Conservation (phyloP, 2,113 vertebrate genomes). For the Centrocercus urophasianus region DNA sequence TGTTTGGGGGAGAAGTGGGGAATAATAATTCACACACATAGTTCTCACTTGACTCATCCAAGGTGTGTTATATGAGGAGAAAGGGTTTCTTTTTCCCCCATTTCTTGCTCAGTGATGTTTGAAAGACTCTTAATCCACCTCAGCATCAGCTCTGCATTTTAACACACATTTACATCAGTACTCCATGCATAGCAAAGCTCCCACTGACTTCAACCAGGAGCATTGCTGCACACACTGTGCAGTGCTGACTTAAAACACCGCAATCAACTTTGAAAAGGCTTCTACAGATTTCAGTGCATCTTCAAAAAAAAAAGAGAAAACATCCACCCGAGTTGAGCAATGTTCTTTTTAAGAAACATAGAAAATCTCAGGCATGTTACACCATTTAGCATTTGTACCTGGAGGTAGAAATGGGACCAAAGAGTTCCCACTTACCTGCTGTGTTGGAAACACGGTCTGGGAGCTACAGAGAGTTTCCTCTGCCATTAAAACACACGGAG, state of each 20-base stretch:
- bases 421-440: background rate
- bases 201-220: background rate
- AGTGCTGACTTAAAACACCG: background rate
- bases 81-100: rapidly evolving
- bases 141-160: background rate
- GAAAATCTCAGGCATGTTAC: background rate
- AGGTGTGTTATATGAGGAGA: background rate
- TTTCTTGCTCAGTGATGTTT: background rate
- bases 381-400: background rate
- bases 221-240: rapidly evolving
- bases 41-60: background rate
- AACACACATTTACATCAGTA: background rate
- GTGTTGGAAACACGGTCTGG: background rate
- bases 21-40: rapidly evolving
- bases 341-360: background rate
- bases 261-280: background rate
- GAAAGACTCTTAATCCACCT: background rate
- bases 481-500: background rate
- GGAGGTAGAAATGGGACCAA: background rate
- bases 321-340: background rate
- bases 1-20: background rate
- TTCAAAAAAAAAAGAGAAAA: background rate
- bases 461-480: background rate
- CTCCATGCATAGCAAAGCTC: rapidly evolving
- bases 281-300: background rate